phyloP scores from a whole-genome alignment of 2,888 invertebrate genomes.

The Lochmaea crataegi region DNA sequence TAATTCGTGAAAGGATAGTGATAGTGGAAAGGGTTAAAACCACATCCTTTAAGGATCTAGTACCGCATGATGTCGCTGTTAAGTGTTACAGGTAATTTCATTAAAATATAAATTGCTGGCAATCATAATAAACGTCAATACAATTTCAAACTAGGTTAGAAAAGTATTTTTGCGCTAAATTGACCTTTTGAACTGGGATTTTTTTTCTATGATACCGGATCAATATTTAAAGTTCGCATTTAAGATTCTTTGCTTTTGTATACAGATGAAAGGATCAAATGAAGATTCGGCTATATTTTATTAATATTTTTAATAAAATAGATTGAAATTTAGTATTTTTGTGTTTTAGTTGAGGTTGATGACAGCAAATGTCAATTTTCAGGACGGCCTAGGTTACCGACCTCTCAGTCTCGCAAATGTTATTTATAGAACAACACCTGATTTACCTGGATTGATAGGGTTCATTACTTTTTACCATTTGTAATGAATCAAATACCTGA shows the following conservation, averaged over 20 bases:
- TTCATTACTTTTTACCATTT: constrained; percentile 11
- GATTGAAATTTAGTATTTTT: background rate
- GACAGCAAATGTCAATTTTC: constrained; percentile 35
- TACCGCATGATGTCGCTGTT: constrained; percentile 46
- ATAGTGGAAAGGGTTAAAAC: constrained; percentile 30
- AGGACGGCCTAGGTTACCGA: constrained; percentile 39
- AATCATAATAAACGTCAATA: constrained; percentile 3
- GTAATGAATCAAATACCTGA: background rate
- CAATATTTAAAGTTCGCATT: constrained; percentile 38
- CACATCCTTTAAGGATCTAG: constrained; percentile 28
- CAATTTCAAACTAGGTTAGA: background rate
- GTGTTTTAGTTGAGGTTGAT: constrained; percentile 11
- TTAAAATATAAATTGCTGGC: constrained; percentile 5
- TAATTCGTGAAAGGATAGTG: constrained; percentile 20
- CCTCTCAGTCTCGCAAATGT: constrained; percentile 30
- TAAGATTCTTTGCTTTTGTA: constrained; percentile 17
- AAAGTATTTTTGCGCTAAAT: background rate
- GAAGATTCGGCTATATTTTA: background rate
- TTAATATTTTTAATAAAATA: background rate
- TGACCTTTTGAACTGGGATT: constrained; percentile 10
- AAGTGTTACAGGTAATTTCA: constrained; percentile 43
- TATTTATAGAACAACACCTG: constrained; percentile 38
- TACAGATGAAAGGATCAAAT: background rate
- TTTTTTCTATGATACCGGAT: constrained; percentile 29
- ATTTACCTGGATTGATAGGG: constrained; percentile 32